Evolutionary conservation across 2,888 invertebrate genomes (phyloP), one percentile per base, ranked within the genome.

Genomic region (Drosophila mayaguana): DNA sequence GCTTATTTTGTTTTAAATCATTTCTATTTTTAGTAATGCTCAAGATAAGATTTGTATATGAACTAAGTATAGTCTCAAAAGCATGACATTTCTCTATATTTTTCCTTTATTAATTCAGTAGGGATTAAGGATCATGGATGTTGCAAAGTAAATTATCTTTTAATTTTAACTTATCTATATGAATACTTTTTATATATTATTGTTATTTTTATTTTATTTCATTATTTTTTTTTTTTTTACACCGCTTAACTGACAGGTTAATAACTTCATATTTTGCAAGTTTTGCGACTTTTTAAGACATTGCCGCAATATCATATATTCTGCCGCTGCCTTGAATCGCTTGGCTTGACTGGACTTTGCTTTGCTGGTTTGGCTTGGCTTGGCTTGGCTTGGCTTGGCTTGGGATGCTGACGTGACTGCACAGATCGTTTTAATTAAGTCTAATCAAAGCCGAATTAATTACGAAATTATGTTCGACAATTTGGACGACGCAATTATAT

Each of bases 371-470:
- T 22, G 53, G 3, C 46, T 48, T 18, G 46, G 36, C 7, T 28
- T 28, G 28, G 7, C 28, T 28, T 14, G 14, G 9, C 11, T 20
- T 25, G n/a, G 6, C 46, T 43, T 22, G 50, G 6, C 46, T 45
- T 22, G 55, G 40, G 40, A 7, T 28, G 38, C 34, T 50, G 11
- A 36, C 22, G 51, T 46, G 43, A 43, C 25, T n/a, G 28, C 42
- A 40, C 57, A 65, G 72, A 72, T 71, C 67, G 57, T 69, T 74
- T 80, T 86, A 89, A 86, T 88, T 83, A 76, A 78, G 74, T 83
- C 69, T 86, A 86, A 89, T 89, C 87, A 90, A 78, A 73, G 76
- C 69, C 78, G 72, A 86, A 88, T 75, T 88, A 88, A 86, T 86
- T 90, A 80, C 73, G 63, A 71, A 66, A 78, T 71, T 73, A 63